Evolutionary conservation across 2,797 vertebrate species (phyloP), one percentile per base, ranked within the genome.

Genomic region (Syngnathus acus): DNA sequence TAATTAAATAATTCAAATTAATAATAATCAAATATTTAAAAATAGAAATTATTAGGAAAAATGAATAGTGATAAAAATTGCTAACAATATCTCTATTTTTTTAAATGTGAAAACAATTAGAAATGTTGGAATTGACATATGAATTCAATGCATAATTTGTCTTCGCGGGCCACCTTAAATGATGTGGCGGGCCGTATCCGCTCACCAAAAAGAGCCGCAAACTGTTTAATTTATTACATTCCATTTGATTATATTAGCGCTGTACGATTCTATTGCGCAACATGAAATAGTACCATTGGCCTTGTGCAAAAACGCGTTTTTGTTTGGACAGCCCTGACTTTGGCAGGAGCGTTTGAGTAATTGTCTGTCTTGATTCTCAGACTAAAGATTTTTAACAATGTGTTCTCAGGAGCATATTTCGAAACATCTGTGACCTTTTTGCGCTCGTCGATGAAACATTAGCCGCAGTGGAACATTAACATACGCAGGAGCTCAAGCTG

Each of bases 301-400:
- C 77, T 84, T 81, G 80, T 82, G 71, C 69, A 54, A 1, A 60
- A 79, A 78, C 71, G 37, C 73, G 10, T 11, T 42, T 42, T 79
- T 76, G 60, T 77, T 71, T 50, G 66, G 3, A 21, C 9, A 37
- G 61, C 67, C 69, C 68, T 70, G 68, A 67, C 72, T 40, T 40
- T 4, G 78, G 68, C 59, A 38, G 78, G 45, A 16, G 45, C 2
- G 16, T 19, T 14, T 48, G 45, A 40, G 17, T 67, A 71, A 67
- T 47, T 47, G 74, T 77, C 72, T 78, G 64, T 78, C 62, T 65
- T 42, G 66, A 78, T 65, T 69, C 9, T 1, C 23, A 21, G 10
- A 13, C n/a, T 23, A 14, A 43, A 60, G 65, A 53, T 65, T 10
- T 40, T 65, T n/a, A 14, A 65, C 63, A 51, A 10, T 11, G 5